A percentile compares a stretch with the other conserved stretches of the same genome.
Evolutionary conservation across 2,113 vertebrate species (phyloP).

Genomic region (Rhombomys opimus): DNA sequence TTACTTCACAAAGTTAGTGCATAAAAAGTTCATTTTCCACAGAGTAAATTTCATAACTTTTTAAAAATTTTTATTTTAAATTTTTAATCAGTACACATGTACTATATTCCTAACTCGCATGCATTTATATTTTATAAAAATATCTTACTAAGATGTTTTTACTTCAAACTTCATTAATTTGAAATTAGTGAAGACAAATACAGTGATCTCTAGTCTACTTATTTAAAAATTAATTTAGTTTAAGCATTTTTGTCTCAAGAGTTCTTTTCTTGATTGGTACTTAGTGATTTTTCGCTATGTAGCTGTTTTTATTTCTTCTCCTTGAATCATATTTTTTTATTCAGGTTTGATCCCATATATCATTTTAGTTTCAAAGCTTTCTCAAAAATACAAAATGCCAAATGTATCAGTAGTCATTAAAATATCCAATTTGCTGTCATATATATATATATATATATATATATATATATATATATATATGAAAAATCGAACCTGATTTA

Average conservation of each 20-base stretch:
- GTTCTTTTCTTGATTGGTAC: neutral
- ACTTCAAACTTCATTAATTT: neutral
- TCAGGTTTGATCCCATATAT: neutral
- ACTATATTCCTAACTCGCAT: neutral
- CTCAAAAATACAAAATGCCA: neutral
- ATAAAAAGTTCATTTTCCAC: neutral
- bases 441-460: no score
- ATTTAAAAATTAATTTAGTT: neutral
- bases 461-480: no score
- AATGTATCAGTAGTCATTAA: neutral
- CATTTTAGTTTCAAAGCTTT: neutral
- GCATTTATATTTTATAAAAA: neutral
- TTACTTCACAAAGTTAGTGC: neutral
- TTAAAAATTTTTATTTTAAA: conserved; percentile 25
- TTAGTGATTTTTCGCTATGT: neutral
- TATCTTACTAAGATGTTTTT: neutral
- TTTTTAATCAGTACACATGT: neutral
- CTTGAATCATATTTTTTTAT: neutral
- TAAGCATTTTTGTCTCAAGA: neutral
- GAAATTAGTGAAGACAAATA: neutral
- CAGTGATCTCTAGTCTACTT: neutral
- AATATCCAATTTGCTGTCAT: neutral
- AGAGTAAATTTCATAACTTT: neutral
- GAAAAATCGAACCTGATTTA: no score
- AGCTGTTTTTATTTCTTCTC: neutral